These are phyloP conservation scores for Magallana ariakensis DNA, from an alignment of 1,140 invertebrate species.

Conservation along the genomic window DNA sequence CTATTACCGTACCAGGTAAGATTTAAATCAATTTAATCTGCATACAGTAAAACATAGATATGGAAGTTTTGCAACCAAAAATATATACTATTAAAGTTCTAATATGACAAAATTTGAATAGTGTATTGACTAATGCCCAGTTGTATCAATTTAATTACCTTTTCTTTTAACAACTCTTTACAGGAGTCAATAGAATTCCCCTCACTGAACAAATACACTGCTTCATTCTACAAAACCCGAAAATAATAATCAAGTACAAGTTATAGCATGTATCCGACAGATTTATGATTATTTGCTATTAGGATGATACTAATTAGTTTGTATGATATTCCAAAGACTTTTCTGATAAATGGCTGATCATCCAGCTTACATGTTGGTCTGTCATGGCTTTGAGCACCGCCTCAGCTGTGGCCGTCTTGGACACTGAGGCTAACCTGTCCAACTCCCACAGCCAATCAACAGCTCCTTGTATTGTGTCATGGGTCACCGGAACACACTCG, in stretches of 20 bases:
- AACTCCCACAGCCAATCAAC: slow-evolving; percentile 78
- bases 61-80: not conserved
- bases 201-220: slow-evolving; percentile 78
- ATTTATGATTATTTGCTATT: no score
- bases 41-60: not conserved
- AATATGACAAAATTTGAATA: no score
- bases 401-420: slow-evolving; percentile 75
- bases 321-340: no score
- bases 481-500: slow-evolving; percentile 75
- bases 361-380: slow-evolving; percentile 72
- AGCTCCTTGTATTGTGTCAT: slow-evolving; percentile 76
- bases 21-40: no score
- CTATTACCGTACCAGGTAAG: no score
- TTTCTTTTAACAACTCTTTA: slow-evolving; percentile 76
- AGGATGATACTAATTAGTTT: no score
- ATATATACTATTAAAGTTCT: no score
- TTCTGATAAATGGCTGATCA: no score
- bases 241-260: slow-evolving; percentile 1
- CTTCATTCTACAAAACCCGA: slow-evolving; percentile 74
- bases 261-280: no score
- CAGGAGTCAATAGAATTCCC: slow-evolving; percentile 75
- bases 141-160: slow-evolving; percentile 61
- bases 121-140: no score
- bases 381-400: slow-evolving; percentile 74
- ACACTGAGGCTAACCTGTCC: slow-evolving; percentile 69